A percentile compares a stretch with the other conserved stretches of the same genome.
phyloP scores from a whole-genome alignment of 2,797 vertebrate species.

The Gallirallus australis region DNA sequence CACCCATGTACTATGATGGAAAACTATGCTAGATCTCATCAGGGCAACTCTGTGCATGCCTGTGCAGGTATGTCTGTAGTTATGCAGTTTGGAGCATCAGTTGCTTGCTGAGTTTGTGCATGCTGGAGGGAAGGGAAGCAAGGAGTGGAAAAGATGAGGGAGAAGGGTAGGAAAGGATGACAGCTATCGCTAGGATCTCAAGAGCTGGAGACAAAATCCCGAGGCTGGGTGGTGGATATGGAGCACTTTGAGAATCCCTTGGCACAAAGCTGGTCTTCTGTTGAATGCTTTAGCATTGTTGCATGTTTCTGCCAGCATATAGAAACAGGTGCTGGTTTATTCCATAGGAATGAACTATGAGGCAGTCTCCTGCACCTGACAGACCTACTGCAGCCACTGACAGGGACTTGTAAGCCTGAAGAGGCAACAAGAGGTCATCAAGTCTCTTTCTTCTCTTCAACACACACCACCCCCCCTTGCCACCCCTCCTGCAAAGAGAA shows the following conservation, averaged over 20 bases:
- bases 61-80: background rate
- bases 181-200: background rate
- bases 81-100: background rate
- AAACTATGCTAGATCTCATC: background rate
- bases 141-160: background rate
- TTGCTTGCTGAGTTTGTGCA: background rate
- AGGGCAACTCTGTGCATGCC: fast-evolving
- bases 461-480: background rate
- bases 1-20: background rate
- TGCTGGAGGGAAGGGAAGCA: background rate
- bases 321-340: background rate
- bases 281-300: background rate
- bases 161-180: background rate
- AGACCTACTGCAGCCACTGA: background rate
- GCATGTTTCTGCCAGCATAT: background rate
- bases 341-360: background rate
- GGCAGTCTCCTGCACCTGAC: background rate
- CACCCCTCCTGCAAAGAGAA: background rate
- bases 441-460: background rate
- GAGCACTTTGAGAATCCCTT: background rate
- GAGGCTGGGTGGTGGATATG: background rate
- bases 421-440: background rate
- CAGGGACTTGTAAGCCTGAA: fast-evolving
- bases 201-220: background rate
- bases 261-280: background rate